These are phyloP conservation scores for Naso thynnoides DNA, from an alignment of 2,797 vertebrate species.

Conservation along the genomic window DNA sequence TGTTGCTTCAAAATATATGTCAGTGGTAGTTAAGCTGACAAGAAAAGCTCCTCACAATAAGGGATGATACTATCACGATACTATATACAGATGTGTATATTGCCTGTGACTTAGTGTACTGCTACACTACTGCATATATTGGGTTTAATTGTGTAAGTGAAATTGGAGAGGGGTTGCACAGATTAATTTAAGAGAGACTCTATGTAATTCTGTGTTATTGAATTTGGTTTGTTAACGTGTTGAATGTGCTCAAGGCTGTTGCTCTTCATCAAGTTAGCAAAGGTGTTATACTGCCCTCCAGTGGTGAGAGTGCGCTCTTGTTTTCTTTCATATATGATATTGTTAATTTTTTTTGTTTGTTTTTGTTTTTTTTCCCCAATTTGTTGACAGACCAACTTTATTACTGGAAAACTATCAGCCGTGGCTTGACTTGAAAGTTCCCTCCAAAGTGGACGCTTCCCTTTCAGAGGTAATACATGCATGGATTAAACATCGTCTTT, in stretches of 20 bases:
- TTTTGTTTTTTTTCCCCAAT: background rate
- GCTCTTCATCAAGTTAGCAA: slow-evolving; percentile 2
- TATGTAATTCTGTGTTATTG: background rate
- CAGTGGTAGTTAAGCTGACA: background rate
- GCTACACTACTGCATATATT: background rate
- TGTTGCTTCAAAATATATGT: background rate
- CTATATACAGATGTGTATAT: background rate
- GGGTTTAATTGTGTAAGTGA: background rate
- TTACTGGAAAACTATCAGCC: slow-evolving; percentile 97
- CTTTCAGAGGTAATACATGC: slow-evolving; percentile 90
- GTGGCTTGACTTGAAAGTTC: slow-evolving; percentile 94
- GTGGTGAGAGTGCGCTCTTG: slow-evolving; percentile 22
- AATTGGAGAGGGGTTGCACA: background rate
- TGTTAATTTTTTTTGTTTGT: too few species aligned
- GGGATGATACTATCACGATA: too few species aligned
- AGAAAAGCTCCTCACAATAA: slow-evolving; percentile 11
- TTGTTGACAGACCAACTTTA: slow-evolving; percentile 87
- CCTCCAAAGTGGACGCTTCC: slow-evolving; percentile 95
- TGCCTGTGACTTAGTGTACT: background rate
- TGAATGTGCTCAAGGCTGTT: background rate
- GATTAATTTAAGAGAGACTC: background rate
- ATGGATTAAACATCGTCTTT: background rate
- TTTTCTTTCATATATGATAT: too few species aligned
- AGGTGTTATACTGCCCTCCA: slow-evolving; percentile 42
- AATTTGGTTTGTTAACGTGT: slow-evolving; percentile 5